A percentile compares a stretch with the other conserved stretches of the same genome.
These are phyloP conservation scores for Passer montanus DNA, from an alignment of 2,113 vertebrate genomes.

Conservation along the genomic window DNA sequence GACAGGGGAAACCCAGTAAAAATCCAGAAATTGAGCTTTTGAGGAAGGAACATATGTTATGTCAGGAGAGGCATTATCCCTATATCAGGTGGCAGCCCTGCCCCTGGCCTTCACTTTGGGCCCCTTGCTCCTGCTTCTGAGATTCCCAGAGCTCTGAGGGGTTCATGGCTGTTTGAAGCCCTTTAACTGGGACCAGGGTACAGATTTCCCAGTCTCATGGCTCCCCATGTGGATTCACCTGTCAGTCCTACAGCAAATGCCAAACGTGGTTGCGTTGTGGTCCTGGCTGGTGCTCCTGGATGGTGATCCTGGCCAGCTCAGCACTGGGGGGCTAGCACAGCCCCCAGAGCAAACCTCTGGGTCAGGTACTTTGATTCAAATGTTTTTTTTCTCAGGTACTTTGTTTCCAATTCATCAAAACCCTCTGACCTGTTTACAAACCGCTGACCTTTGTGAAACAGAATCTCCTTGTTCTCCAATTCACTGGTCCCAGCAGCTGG, in stretches of 20 bases:
- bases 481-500: background rate
- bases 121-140: rapidly evolving
- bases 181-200: background rate
- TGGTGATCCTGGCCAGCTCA: background rate
- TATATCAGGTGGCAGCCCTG: background rate
- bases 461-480: background rate
- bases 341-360: background rate
- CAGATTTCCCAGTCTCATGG: rapidly evolving
- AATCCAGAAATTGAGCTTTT: background rate
- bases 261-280: background rate
- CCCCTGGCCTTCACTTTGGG: background rate
- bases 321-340: background rate
- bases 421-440: background rate
- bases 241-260: background rate
- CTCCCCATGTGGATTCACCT: background rate
- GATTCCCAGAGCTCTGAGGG: background rate
- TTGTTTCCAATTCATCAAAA: background rate
- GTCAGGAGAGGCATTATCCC: background rate
- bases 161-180: background rate
- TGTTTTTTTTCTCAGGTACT: background rate
- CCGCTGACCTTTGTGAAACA: background rate
- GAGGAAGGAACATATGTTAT: background rate
- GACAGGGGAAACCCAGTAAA: background rate
- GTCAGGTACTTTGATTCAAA: background rate
- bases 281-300: background rate